A percentile compares a stretch with the other conserved stretches of the same genome.
These are phyloP conservation scores for Otolemur garnettii DNA, from an alignment of 2,113 vertebrate species.

Conservation along the genomic window DNA sequence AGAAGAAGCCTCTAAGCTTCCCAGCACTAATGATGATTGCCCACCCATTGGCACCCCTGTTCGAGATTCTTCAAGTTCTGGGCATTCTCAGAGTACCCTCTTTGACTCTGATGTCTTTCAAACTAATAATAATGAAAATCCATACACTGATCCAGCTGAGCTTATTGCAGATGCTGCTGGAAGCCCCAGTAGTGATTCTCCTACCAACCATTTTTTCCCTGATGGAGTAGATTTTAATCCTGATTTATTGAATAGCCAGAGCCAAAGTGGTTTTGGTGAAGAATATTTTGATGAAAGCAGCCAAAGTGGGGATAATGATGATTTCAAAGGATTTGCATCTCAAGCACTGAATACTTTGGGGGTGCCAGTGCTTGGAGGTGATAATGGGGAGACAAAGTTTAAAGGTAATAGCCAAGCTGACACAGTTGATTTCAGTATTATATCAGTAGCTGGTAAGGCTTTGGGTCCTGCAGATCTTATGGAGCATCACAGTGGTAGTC, in stretches of 20 bases:
- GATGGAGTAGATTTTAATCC: constrained; percentile 97
- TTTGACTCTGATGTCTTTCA: constrained; percentile 98
- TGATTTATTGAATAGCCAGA: constrained; percentile 94
- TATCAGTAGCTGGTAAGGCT: constrained; percentile 88
- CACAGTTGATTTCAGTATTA: constrained; percentile 91
- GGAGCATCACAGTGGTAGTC: constrained; percentile 93
- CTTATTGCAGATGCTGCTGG: constrained; percentile 96
- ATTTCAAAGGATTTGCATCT: constrained; percentile 94
- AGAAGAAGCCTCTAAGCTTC: constrained; percentile 95
- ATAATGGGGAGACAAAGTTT: constrained; percentile 88
- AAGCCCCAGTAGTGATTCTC: constrained; percentile 95
- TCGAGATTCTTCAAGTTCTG: constrained; percentile 98
- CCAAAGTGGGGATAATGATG: constrained; percentile 95
- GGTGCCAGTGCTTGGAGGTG: constrained; percentile 88
- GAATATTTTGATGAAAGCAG: constrained; percentile 97
- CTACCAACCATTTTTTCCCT: constrained; percentile 95
- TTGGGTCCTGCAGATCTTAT: constrained; percentile 93
- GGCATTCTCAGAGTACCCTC: constrained; percentile 95
- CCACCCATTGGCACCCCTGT: constrained; percentile 95
- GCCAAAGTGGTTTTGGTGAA: constrained; percentile 93
- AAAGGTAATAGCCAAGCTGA: constrained; percentile 87
- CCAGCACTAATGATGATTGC: constrained; percentile 92
- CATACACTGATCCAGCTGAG: constrained; percentile 96
- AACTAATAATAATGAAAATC: constrained; percentile 95
- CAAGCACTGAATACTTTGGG: constrained; percentile 89